These are phyloP conservation scores for Papilio dardanus DNA, from an alignment of 1,140 invertebrate species.

Conservation along the genomic window DNA sequence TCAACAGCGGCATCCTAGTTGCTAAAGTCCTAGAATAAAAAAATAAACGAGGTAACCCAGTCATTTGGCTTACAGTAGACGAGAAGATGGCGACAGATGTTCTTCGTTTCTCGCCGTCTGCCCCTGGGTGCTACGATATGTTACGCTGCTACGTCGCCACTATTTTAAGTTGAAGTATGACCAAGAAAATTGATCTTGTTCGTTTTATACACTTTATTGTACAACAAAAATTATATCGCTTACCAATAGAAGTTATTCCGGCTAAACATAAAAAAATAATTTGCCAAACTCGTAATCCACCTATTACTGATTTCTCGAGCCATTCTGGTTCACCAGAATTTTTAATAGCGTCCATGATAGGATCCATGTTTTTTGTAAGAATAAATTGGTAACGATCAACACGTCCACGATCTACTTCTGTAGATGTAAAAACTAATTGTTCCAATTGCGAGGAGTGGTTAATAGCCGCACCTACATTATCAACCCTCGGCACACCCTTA, in stretches of 20 bases:
- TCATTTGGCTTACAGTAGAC: background rate
- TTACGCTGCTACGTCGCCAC: background rate
- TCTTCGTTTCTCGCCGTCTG: background rate
- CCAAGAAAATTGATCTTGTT: background rate
- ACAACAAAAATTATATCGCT: conserved; percentile 52
- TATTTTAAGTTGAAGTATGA: background rate
- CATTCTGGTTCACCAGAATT: conserved; percentile 82
- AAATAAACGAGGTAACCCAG: background rate
- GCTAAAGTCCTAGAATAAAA: too few relatives aligned
- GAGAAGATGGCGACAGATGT: background rate
- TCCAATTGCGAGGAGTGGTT: conserved; percentile 74
- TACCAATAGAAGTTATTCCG: conserved; percentile 81
- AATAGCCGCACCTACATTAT: conserved; percentile 74
- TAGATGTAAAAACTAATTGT: conserved; percentile 71
- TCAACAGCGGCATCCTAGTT: too few relatives aligned
- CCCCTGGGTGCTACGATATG: too few relatives aligned
- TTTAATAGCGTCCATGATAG: conserved; percentile 72
- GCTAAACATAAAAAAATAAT: conserved; percentile 85
- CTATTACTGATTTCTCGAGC: conserved; percentile 83
- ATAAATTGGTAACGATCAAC: conserved; percentile 31
- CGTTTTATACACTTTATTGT: background rate
- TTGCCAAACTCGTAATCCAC: conserved; percentile 85
- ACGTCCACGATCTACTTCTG: conserved; percentile 52
- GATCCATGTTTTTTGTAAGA: conserved; percentile 56
- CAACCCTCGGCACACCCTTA: conserved; percentile 67